phyloP scores from a whole-genome alignment of 2,888 invertebrate species.

The Epinotia brunnichana region DNA sequence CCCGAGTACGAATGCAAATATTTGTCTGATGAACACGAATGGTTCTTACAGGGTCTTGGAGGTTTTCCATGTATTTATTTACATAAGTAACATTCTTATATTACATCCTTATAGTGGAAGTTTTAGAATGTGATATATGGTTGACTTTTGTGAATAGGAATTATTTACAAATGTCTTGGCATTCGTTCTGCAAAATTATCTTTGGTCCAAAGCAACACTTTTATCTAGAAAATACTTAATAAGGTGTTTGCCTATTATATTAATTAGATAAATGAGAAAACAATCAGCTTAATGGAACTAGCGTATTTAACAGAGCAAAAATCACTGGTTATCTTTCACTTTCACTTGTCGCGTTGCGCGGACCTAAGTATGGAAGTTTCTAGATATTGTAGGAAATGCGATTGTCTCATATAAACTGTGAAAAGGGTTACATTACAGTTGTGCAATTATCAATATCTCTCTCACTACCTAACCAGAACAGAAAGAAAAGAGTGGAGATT shows the following conservation, averaged over 20 bases:
- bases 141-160: not conserved
- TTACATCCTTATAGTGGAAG: too few species aligned
- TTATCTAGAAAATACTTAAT: too few species aligned
- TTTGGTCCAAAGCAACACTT: too few species aligned
- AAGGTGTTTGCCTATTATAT: not conserved
- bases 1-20: too few species aligned
- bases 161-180: not conserved
- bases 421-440: not conserved
- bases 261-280: constrained; percentile 33
- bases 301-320: constrained; percentile 42
- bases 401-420: not conserved
- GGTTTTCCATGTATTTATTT: too few species aligned
- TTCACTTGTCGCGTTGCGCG: constrained; percentile 26
- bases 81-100: too few species aligned
- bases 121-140: not conserved
- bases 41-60: too few species aligned
- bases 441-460: too few species aligned
- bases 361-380: constrained; percentile 2
- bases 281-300: constrained; percentile 20
- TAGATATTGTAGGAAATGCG: not conserved
- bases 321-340: constrained; percentile 40
- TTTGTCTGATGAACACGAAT: too few species aligned
- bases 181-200: not conserved
- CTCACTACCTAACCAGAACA: too few species aligned
- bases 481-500: too few species aligned